Base-by-base conservation (phyloP, 2,113 vertebrate species). In the Oreochromis spilurus region DNA sequence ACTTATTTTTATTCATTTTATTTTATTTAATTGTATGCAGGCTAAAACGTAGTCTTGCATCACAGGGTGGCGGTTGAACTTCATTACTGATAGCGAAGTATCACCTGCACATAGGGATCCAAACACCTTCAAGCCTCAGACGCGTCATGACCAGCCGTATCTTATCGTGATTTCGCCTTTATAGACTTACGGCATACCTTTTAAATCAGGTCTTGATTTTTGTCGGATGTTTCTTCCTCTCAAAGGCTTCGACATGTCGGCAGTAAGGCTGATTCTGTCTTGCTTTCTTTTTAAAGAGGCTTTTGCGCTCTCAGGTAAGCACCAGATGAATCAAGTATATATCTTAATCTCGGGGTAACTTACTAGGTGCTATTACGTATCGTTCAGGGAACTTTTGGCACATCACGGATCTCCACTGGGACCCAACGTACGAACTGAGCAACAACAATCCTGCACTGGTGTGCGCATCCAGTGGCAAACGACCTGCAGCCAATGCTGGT, bases 401-500 rank as follows among this genome's bases (percentile, higher is more conserved):
- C 90, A 91, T 99, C 89, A 97, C 97, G 34, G 98, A 99, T 92
- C 93, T 97, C 75, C 98, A 99, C 82, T 97, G 96, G 93, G 98
- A 99, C 52, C 97, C 96, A 0, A 94, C 96, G 5, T 99, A 98
- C 90, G 90, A 93, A 1, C 91, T 95, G 50, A 90, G 83, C 1
- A 26, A 92, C 43, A 26, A 91, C 43, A 88, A 94, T 2, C 96
- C 97, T 5, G 89, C 93, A 1, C 84, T 62, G 21, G 96, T 96
- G 29, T 99, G 98, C 79, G 96, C 95, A 0, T 99, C 98, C 2
- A 97, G 97, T 0, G 96, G 97, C 2, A 86, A 45, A 14, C 95
- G 95, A 38, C 90, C 94, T 0, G 97, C 95, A 11, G 55, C 79
- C 40, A 86, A 86, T 4, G 95, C 97, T 0, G 98, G 98, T 5